Evolutionary conservation across 2,888 invertebrate species (phyloP).

Genomic region (Agapetus fuscipes): DNA sequence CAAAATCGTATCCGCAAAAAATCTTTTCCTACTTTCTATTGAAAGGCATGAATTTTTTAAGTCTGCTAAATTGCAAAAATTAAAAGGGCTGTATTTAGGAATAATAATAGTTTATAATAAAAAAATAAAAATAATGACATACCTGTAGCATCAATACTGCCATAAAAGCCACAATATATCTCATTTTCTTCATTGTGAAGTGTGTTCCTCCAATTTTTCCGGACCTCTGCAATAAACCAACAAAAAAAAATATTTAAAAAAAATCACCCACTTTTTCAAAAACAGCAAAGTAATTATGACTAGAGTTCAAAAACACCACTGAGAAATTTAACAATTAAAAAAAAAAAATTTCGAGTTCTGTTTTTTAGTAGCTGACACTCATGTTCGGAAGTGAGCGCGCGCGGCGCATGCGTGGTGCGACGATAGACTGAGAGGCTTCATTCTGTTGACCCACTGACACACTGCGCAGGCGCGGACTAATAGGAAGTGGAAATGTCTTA

Average conservation of each 20-base stretch:
- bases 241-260: slow-evolving; percentile 7
- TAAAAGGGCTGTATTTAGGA: too few relatives aligned
- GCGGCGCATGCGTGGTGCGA: slow-evolving; percentile 12
- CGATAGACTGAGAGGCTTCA: slow-evolving; percentile 8
- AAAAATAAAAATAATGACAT: slow-evolving; percentile 22
- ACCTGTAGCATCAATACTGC: slow-evolving; percentile 43
- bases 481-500: too few relatives aligned
- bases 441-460: slow-evolving; percentile 41
- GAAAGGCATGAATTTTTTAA: too few relatives aligned
- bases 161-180: slow-evolving; percentile 35
- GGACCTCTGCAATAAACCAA: slow-evolving; percentile 32
- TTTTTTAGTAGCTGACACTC: too few relatives aligned
- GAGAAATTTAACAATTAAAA: slow-evolving; percentile 1
- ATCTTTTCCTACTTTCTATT: too few relatives aligned
- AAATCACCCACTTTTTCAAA: not conserved
- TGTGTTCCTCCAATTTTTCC: slow-evolving; percentile 37
- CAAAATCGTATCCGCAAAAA: too few relatives aligned
- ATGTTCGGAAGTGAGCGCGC: slow-evolving; percentile 9
- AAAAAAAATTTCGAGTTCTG: not conserved
- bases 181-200: slow-evolving; percentile 46
- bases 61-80: too few relatives aligned
- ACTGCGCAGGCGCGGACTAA: slow-evolving; percentile 30
- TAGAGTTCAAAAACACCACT: slow-evolving; percentile 1
- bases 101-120: too few relatives aligned
- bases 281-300: not conserved